Evolutionary conservation across 2,888 invertebrate species (phyloP).

Genomic region (Salpingus planirostris): DNA sequence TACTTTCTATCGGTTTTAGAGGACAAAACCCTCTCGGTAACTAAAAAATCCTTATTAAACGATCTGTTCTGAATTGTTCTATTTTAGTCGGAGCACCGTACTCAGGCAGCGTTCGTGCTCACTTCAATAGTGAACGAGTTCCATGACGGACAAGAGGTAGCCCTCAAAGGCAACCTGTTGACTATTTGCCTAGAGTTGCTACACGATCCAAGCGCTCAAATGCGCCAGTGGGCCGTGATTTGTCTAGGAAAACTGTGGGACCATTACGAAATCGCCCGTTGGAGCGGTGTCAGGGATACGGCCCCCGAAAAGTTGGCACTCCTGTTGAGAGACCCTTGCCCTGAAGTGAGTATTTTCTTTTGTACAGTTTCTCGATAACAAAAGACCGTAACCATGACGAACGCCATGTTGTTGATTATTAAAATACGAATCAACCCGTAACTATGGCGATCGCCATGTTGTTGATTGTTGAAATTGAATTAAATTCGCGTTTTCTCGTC

Average conservation of each 20-base stretch:
- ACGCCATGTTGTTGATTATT: too few species aligned
- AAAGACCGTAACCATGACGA: too few species aligned
- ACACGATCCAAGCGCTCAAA: constrained; percentile 54
- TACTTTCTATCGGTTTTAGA: constrained; percentile 90
- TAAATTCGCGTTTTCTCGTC: too few species aligned
- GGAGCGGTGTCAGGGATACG: constrained; percentile 91
- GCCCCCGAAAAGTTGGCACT: constrained; percentile 92
- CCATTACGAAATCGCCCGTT: constrained; percentile 77
- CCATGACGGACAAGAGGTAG: constrained; percentile 81
- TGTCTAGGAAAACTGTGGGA: constrained; percentile 89
- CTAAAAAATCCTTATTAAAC: constrained; percentile 6
- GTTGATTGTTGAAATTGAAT: too few species aligned
- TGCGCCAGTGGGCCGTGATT: constrained; percentile 85
- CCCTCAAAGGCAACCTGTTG: constrained; percentile 80
- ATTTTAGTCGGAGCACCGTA: constrained; percentile 63
- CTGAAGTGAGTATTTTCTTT: constrained; percentile 79
- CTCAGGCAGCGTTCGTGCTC: constrained; percentile 90
- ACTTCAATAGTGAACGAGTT: constrained; percentile 89
- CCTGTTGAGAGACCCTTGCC: constrained; percentile 69
- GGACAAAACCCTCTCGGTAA: constrained; percentile 74
- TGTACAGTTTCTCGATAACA: too few species aligned
- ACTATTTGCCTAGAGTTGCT: constrained; percentile 89
- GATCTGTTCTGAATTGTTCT: constrained; percentile 2
- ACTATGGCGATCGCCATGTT: too few species aligned
- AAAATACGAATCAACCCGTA: too few species aligned